Conservation (phyloP, 2,888 invertebrate species). For the Agrotis puta region DNA sequence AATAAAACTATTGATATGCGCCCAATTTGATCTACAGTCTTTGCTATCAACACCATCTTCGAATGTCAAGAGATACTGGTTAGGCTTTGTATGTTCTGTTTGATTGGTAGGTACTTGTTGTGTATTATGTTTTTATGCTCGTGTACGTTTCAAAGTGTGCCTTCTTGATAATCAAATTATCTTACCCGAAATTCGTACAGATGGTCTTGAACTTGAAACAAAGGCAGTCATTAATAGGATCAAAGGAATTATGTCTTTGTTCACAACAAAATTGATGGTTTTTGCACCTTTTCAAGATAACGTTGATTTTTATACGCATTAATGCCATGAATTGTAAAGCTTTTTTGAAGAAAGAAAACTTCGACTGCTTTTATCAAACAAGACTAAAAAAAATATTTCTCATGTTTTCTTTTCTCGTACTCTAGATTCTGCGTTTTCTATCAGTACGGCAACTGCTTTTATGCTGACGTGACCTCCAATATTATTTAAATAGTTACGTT, state of each 20-base stretch:
- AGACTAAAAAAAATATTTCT: not conserved
- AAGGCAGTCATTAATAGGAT: not conserved
- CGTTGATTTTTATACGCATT: not conserved
- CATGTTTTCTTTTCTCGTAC: not conserved
- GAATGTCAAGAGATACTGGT: not conserved
- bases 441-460: not conserved
- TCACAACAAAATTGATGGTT: not conserved
- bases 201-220: constrained; percentile 13
- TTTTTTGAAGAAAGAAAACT: too few species aligned
- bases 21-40: not conserved
- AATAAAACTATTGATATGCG: not conserved
- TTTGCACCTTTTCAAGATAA: not conserved
- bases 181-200: too few species aligned
- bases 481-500: not conserved
- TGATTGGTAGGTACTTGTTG: constrained; percentile 2
- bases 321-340: too few species aligned
- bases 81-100: not conserved
- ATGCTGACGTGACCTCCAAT: constrained; percentile 1
- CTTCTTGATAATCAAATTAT: constrained; percentile 8
- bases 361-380: too few species aligned
- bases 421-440: too few species aligned
- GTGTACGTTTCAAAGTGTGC: not conserved
- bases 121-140: not conserved
- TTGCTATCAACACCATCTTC: not conserved
- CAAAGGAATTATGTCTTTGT: not conserved